Base-by-base conservation (phyloP, 2,797 vertebrate species). In the Brachyrhaphis roseni region DNA sequence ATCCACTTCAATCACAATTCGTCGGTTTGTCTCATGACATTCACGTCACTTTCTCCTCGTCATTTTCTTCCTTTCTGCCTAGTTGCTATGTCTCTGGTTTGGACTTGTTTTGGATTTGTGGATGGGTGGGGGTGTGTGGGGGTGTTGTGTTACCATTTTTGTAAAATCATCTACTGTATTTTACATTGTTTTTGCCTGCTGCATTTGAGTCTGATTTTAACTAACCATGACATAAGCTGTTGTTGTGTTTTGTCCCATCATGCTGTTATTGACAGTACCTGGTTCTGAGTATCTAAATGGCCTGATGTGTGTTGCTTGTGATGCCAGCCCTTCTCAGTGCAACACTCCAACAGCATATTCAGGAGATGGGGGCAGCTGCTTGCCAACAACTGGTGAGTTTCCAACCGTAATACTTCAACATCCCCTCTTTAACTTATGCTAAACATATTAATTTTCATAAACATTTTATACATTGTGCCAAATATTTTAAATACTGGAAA, bases 311-410 rank as follows among this genome's bases (percentile, higher is more conserved):
- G n/a, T 12, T 0, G 1, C 5, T 23, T 83, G 81, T 81, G 7
- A 80, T 28, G 39, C 39, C 3, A 0, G 10, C 4, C 51, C 71
- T 11, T 28, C 62, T 46, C 8, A 51, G 0, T 85, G 78, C 49
- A 47, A 0, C 3, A 4, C 1, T 7, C 0, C 18, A 46, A 0
- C 77, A 28, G 2, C 11, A 0, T 87, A 78, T 72, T 8, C 2
- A 1, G 80, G 76, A 72, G 3, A 1, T 7, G 45, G 82, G 46
- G 1, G 36, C 39, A 18, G 2, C 11, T 87, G 86, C 75, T 18
- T 87, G n/a, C 7, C 47, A 31, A 8, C 8, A 1, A 82, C 0
- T 8, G 12, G 85, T 84, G 57, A 82, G 82, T 84, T 13, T 77
- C 59, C 28, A 20, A 1, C n/a, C 18, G n/a, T 55, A 55, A 3